phyloP scores from a whole-genome alignment of 2,113 vertebrate species.

The Oriolus oriolus region DNA sequence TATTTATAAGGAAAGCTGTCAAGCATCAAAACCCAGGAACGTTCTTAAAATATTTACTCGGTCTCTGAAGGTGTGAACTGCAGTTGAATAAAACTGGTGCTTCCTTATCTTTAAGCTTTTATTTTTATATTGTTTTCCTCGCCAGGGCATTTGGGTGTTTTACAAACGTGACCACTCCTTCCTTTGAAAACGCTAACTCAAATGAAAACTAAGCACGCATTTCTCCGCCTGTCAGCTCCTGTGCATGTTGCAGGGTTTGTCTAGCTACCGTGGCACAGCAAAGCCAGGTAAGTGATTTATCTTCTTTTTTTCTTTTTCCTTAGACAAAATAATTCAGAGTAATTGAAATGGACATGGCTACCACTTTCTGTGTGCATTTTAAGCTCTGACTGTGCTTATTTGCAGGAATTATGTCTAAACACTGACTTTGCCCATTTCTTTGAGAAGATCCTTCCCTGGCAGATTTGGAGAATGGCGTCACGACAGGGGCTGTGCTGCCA shows the following conservation, averaged over 20 bases:
- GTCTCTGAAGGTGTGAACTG: neutral
- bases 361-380: neutral
- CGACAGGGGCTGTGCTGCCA: neutral
- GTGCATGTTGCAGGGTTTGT: neutral
- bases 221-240: neutral
- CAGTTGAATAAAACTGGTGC: neutral
- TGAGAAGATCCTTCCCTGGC: neutral
- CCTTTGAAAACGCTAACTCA: neutral
- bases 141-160: neutral
- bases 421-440: neutral
- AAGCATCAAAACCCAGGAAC: neutral
- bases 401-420: neutral
- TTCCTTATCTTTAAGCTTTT: neutral
- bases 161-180: neutral
- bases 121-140: neutral
- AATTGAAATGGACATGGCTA: neutral
- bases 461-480: neutral
- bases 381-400: neutral
- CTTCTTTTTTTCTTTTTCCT: neutral
- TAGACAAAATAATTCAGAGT: neutral
- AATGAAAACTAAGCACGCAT: neutral
- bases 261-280: neutral
- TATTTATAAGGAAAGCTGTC: neutral
- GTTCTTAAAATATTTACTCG: neutral
- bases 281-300: neutral